Conservation (phyloP, 2,888 invertebrate species). For the Papilio demoleus region DNA sequence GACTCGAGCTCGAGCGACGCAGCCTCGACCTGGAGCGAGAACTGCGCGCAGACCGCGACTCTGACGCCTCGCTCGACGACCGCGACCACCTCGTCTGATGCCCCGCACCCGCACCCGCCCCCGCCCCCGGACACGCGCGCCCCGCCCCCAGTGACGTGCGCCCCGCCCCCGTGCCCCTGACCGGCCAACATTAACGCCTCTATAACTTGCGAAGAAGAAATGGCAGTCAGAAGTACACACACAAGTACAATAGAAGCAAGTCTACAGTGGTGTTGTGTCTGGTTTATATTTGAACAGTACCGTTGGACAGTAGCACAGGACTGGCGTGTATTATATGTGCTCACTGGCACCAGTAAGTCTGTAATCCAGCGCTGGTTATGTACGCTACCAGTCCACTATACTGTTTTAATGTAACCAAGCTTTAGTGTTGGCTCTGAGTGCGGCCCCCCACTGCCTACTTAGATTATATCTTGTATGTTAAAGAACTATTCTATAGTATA, state of each 20-base stretch:
- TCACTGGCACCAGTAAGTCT: too few relatives aligned
- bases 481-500: too few relatives aligned
- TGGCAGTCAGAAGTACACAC: conserved; percentile 34
- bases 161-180: background rate
- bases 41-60: conserved; percentile 72
- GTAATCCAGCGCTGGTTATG: too few relatives aligned
- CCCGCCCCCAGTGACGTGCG: background rate
- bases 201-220: too few relatives aligned
- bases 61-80: conserved; percentile 77
- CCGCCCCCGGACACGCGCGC: conserved; percentile 6
- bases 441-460: too few relatives aligned
- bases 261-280: conserved; percentile 25
- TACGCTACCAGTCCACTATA: too few relatives aligned
- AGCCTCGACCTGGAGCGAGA: conserved; percentile 80
- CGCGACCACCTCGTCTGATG: conserved; percentile 75
- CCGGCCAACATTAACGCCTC: conserved; percentile 26
- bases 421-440: too few relatives aligned
- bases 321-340: too few relatives aligned
- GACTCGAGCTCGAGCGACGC: conserved; percentile 78
- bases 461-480: too few relatives aligned
- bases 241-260: conserved; percentile 33
- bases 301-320: too few relatives aligned
- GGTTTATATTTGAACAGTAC: too few relatives aligned
- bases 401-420: too few relatives aligned
- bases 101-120: conserved; percentile 31